Evolutionary conservation across 2,888 invertebrate species (phyloP).

Genomic region (Heliconius cydno): DNA sequence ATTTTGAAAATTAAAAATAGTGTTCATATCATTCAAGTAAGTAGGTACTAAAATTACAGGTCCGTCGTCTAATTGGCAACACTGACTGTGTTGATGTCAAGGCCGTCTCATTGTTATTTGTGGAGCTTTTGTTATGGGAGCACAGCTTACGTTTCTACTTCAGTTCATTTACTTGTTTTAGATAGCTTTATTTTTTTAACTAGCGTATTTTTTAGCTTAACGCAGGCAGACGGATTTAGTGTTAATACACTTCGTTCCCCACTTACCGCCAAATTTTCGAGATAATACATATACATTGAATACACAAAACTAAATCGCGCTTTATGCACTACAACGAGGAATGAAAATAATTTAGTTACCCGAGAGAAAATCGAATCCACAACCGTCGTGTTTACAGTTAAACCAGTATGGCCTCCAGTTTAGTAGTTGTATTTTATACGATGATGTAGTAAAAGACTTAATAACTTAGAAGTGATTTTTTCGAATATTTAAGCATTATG

Average conservation of each 20-base stretch:
- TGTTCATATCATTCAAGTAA: not conserved
- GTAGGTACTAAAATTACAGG: not conserved
- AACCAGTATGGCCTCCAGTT: too few relatives aligned
- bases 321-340: not conserved
- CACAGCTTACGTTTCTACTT: slow-evolving; percentile 3
- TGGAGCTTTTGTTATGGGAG: slow-evolving; percentile 14
- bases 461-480: too few relatives aligned
- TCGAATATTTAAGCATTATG: too few relatives aligned
- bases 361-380: not conserved
- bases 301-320: not conserved
- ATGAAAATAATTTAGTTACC: not conserved
- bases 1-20: not conserved
- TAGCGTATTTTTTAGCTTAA: not conserved
- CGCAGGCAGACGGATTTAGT: not conserved
- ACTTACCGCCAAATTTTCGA: not conserved
- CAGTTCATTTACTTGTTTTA: slow-evolving; percentile 8
- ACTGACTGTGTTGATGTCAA: slow-evolving; percentile 14
- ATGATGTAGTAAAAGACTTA: too few relatives aligned
- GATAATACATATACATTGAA: not conserved
- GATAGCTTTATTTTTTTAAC: not conserved
- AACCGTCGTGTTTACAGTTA: not conserved
- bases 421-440: too few relatives aligned
- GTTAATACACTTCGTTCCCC: not conserved
- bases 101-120: slow-evolving; percentile 18
- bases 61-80: slow-evolving; percentile 18